A percentile compares a stretch with the other conserved stretches of the same genome.
These are phyloP conservation scores for Amazona guildingii DNA, from an alignment of 2,113 vertebrate species.

Conservation along the genomic window DNA sequence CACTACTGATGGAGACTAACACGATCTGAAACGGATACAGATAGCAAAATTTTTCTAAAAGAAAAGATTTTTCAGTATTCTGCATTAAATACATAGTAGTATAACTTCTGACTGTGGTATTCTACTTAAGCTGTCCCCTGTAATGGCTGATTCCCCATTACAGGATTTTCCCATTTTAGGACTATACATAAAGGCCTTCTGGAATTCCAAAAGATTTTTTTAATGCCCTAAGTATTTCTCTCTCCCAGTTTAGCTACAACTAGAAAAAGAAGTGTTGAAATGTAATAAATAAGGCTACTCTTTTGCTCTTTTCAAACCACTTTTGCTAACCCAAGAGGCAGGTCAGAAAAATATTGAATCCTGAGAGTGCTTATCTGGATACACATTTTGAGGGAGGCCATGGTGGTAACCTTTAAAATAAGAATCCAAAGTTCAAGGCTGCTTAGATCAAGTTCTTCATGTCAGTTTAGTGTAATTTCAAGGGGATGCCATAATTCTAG, in stretches of 20 bases:
- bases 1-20: background rate
- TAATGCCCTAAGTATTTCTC: background rate
- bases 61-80: background rate
- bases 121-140: background rate
- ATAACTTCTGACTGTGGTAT: background rate
- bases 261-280: slow-evolving; percentile 30
- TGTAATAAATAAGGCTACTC: slow-evolving; percentile 7
- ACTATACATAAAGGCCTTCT: background rate
- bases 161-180: background rate
- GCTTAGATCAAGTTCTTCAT: background rate
- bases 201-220: background rate
- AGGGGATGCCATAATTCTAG: background rate
- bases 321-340: slow-evolving; percentile 23
- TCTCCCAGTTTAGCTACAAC: background rate
- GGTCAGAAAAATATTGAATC: slow-evolving; percentile 43
- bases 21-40: background rate
- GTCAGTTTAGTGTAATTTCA: slow-evolving; percentile 2
- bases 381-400: slow-evolving; percentile 28
- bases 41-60: background rate
- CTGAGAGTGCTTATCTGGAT: slow-evolving; percentile 3
- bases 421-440: slow-evolving; percentile 24
- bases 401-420: slow-evolving; percentile 21
- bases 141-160: background rate
- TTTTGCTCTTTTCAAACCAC: slow-evolving; percentile 16
- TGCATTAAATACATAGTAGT: background rate